phyloP scores from a whole-genome alignment of 2,113 vertebrate genomes.

The Anguilla japonica region DNA sequence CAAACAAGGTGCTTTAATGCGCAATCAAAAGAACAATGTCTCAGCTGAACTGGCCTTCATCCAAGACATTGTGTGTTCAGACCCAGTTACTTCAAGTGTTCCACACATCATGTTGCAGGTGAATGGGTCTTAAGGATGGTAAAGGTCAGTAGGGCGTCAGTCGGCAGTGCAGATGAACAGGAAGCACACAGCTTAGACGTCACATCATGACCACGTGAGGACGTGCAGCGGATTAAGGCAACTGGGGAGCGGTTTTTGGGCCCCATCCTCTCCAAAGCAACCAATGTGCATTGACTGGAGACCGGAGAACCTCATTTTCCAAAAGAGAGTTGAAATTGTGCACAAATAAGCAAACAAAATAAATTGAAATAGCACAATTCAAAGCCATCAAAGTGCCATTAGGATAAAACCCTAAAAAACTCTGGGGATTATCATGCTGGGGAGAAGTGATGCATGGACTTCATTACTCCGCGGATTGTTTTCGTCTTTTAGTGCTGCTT shows the following conservation, averaged over 20 bases:
- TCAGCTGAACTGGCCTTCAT: no score
- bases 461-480: not conserved
- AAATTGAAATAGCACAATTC: not conserved
- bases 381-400: not conserved
- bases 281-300: not conserved
- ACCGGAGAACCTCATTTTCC: not conserved
- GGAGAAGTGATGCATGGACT: not conserved
- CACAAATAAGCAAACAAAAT: not conserved
- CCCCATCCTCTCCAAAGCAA: not conserved
- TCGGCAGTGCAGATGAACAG: no score
- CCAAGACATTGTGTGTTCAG: no score
- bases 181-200: no score
- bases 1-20: no score
- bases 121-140: no score
- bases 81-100: not conserved
- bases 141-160: no score
- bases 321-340: not conserved
- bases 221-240: no score
- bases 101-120: not conserved
- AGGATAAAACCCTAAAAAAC: not conserved
- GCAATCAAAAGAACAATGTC: no score
- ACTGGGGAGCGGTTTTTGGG: not conserved
- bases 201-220: not conserved
- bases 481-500: not conserved
- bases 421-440: not conserved